Conservation (phyloP, 2,888 invertebrate genomes). For the Boloria selene region DNA sequence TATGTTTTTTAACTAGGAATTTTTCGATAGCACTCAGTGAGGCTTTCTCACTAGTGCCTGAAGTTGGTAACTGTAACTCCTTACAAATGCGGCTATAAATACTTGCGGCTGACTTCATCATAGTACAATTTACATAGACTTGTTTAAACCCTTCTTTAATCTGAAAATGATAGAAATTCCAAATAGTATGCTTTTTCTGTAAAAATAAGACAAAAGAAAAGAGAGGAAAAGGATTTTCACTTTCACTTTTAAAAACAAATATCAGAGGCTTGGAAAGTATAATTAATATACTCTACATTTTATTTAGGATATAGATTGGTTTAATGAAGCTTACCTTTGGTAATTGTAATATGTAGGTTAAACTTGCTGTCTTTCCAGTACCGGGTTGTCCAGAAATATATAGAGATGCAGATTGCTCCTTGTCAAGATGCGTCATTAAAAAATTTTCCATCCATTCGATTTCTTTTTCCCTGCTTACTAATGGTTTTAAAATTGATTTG, state of each 20-base stretch:
- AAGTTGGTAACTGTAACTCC: constrained; percentile 84
- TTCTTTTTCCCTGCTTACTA: constrained; percentile 92
- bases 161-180: constrained; percentile 55
- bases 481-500: constrained; percentile 50
- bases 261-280: too few relatives aligned
- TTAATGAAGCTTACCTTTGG: constrained; percentile 76
- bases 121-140: constrained; percentile 94
- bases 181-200: too few relatives aligned
- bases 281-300: too few relatives aligned
- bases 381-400: constrained; percentile 99
- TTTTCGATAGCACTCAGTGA: constrained; percentile 86
- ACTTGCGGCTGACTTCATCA: constrained; percentile 90
- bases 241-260: too few relatives aligned
- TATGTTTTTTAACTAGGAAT: constrained; percentile 84
- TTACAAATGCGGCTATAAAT: constrained; percentile 90
- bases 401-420: constrained; percentile 88
- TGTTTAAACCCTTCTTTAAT: constrained; percentile 79
- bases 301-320: neutral
- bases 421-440: constrained; percentile 84
- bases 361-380: constrained; percentile 96
- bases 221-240: too few relatives aligned
- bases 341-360: constrained; percentile 87
- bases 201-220: neutral
- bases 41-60: constrained; percentile 85
- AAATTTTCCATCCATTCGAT: constrained; percentile 86